These are phyloP conservation scores for Ceryle rudis DNA, from an alignment of 2,797 vertebrate genomes.

Conservation along the genomic window DNA sequence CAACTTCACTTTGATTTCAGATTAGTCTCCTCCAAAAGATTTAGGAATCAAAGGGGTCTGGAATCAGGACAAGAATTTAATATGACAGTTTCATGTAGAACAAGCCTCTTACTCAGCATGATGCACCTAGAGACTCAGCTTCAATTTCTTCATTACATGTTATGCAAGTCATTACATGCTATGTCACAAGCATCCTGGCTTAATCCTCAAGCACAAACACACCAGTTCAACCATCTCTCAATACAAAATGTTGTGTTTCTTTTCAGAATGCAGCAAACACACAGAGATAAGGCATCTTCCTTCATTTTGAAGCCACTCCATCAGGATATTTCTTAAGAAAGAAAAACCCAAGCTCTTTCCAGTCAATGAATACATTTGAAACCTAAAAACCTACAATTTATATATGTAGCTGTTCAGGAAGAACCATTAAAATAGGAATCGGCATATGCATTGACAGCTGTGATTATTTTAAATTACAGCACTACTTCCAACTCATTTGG, in stretches of 20 bases:
- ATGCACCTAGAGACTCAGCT: slow-evolving; percentile 72
- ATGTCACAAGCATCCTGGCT: slow-evolving; percentile 61
- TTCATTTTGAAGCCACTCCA: background rate
- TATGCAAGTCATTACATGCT: slow-evolving; percentile 57
- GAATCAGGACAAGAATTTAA: slow-evolving; percentile 85
- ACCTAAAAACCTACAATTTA: background rate
- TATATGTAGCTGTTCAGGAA: background rate
- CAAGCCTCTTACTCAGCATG: slow-evolving; percentile 84
- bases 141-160: slow-evolving; percentile 74
- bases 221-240: slow-evolving; percentile 32
- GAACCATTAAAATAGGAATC: background rate
- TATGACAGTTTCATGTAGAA: slow-evolving; percentile 90
- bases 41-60: slow-evolving; percentile 87
- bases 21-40: slow-evolving; percentile 82
- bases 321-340: background rate
- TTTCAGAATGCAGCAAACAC: slow-evolving; percentile 53
- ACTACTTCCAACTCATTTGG: background rate
- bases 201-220: slow-evolving; percentile 56
- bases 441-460: background rate
- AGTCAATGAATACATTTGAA: background rate
- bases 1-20: slow-evolving; percentile 84
- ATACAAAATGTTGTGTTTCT: slow-evolving; percentile 36
- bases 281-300: slow-evolving; percentile 3
- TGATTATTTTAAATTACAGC: slow-evolving; percentile 31
- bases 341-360: background rate